Evolutionary conservation across 2,888 invertebrate genomes (phyloP), one percentile per base, ranked within the genome.

Genomic region (Sceliomorpha sp.): DNA sequence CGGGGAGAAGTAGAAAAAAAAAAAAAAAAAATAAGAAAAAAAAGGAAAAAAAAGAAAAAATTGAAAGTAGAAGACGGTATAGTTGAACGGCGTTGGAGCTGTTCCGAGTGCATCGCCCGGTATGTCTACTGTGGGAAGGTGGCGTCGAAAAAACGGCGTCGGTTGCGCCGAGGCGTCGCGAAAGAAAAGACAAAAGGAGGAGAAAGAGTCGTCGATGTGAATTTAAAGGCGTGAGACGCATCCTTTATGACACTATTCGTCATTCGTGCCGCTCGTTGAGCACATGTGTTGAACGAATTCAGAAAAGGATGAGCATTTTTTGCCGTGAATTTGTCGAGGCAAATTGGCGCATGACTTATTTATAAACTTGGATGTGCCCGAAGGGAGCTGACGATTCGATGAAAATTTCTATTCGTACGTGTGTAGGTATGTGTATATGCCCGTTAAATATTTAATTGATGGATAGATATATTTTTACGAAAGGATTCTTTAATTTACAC

Each of bases 41-140:
- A 29, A 29, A 9, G 2, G 7, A 42, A 15, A 13, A 27, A 26
- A 17, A 42, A 42, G 7, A 42, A 42, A 27, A 27, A 20, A 27
- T 14, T 37, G 10, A 12, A 32, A 7, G n/a, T n/a, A n/a, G n/a
- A n/a, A n/a, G n/a, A n/a, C n/a, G n/a, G n/a, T n/a, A n/a, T n/a
- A n/a, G n/a, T n/a, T 24, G 12, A 5, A n/a, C 31, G 44, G 27
- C 44, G 44, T 44, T 29, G 31, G 44, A n/a, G n/a, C n/a, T 44
- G 15, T 14, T 15, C 26, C 44, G 29, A 26, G 44, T 44, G 44
- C 44, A 44, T 44, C 44, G 29, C 31, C 29, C 31, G 6, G 44
- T 44, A 15, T 17, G 29, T 14, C 14, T 26, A 26, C 27, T 42
- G 42, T 42, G 42, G 31, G 44, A 44, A 44, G 31, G 44, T 44